Conservation (phyloP, 2,797 vertebrate species). For the Sebastes steindachneri region DNA sequence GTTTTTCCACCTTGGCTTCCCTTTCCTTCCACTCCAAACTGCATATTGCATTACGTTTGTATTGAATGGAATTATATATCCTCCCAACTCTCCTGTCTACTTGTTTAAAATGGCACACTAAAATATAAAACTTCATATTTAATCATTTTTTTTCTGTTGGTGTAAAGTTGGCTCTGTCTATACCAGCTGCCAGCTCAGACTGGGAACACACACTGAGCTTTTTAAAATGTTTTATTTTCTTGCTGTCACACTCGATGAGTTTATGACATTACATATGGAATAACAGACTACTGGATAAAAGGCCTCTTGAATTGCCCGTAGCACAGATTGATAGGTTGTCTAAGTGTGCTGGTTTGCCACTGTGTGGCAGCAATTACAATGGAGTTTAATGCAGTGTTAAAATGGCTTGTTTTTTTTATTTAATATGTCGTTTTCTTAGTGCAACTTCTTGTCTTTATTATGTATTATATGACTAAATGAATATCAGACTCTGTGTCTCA, state of each 20-base stretch:
- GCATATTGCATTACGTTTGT: conserved; percentile 21
- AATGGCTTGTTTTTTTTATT: conserved; percentile 46
- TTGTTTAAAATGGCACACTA: conserved; percentile 64
- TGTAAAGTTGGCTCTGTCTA: conserved; percentile 39
- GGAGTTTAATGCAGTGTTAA: conserved; percentile 50
- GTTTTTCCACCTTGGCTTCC: neutral
- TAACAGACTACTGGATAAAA: conserved; percentile 68
- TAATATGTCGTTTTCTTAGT: conserved; percentile 43
- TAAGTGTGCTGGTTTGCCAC: conserved; percentile 64
- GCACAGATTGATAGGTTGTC: conserved; percentile 77
- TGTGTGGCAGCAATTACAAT: conserved; percentile 55
- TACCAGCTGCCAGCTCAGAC: conserved; percentile 60
- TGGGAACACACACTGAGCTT: conserved; percentile 68
- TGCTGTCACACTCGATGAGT: conserved; percentile 62
- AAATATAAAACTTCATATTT: conserved; percentile 54
- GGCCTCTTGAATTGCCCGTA: conserved; percentile 67
- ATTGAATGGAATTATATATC: conserved; percentile 31
- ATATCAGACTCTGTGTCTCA: conserved; percentile 30
- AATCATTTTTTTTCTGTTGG: conserved; percentile 26
- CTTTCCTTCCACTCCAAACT: neutral
- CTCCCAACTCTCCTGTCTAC: conserved; percentile 22
- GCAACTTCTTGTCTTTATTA: conserved; percentile 39
- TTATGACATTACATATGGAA: conserved; percentile 70
- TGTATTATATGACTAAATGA: conserved; percentile 26
- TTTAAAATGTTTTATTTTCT: conserved; percentile 74